Base-by-base conservation (phyloP, 30 jellyfish, hydroid and myxozoan genomes). In the Haliclystus octoradiatus region DNA sequence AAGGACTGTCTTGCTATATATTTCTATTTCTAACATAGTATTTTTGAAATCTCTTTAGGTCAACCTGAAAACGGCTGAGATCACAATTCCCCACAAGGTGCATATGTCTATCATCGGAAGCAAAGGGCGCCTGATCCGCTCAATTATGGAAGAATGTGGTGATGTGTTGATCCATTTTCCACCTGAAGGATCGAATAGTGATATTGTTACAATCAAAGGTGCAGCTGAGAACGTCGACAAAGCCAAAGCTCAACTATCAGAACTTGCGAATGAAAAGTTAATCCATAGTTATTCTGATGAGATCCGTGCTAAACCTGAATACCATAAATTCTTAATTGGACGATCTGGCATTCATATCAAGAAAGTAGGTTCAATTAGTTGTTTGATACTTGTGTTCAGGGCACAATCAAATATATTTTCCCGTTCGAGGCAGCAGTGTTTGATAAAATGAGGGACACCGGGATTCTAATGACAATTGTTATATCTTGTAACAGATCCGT, bases 51-150 rank as follows among this genome's bases (percentile, higher is more conserved):
- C n/a, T 24, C 30, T 52, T 30, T 63, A 88, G 97, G 97, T 94
- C 30, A 88, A 80, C 53, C 67, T 88, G 24, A 86, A 69, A 2
- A 69, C 91, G 0, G 84, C 69, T 2, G 97, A 88, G 52, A 30
- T 88, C 28, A 75, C 65, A 63, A 77, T 88, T 53, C 93, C 97
- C 0, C 91, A 88, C 62, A 88, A 88, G 62, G 34, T 73, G 51
- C 97, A 88, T 70, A 88, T 84, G 15, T 79, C 97, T 13, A 50
- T 88, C 81, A 88, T 88, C 63, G 97, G 97, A n/a, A 79, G 93
- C 29, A 81, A 81, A 46, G 97, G 97, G 9, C 84, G 92, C 33
- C 76, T 88, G 29, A 88, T 88, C 75, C 94, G 76, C 60, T 80
- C 95, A 13, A 88, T 88, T 49, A 88, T 76, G 93, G 92, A 79